Evolutionary conservation across 2,888 invertebrate species (phyloP).

Genomic region (Platycheirus rosarum): DNA sequence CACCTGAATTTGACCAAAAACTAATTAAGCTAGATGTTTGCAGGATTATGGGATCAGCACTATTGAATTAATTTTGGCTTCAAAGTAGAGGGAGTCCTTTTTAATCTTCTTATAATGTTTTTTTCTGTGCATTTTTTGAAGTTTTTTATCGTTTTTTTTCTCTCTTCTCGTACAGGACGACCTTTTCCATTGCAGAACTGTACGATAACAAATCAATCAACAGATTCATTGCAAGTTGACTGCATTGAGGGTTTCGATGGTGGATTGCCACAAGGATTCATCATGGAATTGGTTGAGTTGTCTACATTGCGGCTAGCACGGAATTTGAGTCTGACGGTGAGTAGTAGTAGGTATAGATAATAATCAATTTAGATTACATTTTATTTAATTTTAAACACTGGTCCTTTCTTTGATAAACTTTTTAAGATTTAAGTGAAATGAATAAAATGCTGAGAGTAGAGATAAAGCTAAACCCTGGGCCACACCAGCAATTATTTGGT

Average conservation of each 20-base stretch:
- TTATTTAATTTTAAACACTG: not conserved
- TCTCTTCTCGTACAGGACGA: constrained; percentile 86
- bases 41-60: constrained; percentile 55
- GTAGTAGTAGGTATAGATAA: constrained; percentile 64
- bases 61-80: constrained; percentile 52
- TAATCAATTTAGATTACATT: not conserved
- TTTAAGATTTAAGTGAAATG: no score
- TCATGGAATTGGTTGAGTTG: constrained; percentile 90
- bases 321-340: constrained; percentile 81
- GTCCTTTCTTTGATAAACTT: no score
- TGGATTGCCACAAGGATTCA: constrained; percentile 93
- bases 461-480: no score
- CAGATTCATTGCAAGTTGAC: constrained; percentile 91
- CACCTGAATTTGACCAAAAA: constrained; percentile 57
- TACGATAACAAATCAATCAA: constrained; percentile 93
- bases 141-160: constrained; percentile 7
- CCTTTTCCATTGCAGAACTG: constrained; percentile 95
- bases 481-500: no score
- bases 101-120: constrained; percentile 5
- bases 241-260: constrained; percentile 95
- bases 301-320: constrained; percentile 85
- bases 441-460: no score
- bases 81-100: not conserved
- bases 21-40: constrained; percentile 59
- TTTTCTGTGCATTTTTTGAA: constrained; percentile 3